These are phyloP conservation scores for Chrysodeixis includens DNA, from an alignment of 2,888 invertebrate genomes.

Conservation along the genomic window DNA sequence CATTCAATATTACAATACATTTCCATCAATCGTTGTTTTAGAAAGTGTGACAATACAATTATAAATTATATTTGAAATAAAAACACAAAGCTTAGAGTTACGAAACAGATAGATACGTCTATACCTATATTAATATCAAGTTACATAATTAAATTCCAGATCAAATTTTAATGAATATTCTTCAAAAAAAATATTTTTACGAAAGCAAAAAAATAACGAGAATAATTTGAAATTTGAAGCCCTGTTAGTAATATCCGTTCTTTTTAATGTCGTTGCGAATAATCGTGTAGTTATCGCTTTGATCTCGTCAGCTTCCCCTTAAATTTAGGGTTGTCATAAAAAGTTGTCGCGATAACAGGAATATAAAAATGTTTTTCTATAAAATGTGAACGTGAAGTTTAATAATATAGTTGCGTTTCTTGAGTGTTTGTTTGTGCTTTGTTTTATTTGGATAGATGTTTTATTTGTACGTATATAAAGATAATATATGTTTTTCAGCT, in stretches of 20 bases:
- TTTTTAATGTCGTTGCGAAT: conserved; percentile 21
- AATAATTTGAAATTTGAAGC: conserved; percentile 22
- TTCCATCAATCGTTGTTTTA: no score
- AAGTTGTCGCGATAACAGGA: no score
- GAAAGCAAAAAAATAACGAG: conserved; percentile 15
- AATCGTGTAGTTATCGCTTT: conserved; percentile 36
- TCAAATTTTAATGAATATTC: conserved; percentile 15
- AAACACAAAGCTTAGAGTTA: no score
- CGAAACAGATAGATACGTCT: background rate
- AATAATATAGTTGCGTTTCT: no score
- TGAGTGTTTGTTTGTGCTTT: no score
- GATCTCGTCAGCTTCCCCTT: conserved; percentile 29
- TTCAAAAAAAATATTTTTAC: background rate
- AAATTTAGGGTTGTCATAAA: conserved; percentile 11
- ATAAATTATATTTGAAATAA: no score
- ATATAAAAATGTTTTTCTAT: background rate
- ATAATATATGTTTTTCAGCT: no score
- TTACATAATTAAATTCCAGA: conserved; percentile 16
- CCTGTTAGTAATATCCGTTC: conserved; percentile 41
- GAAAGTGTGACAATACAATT: no score
- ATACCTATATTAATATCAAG: conserved; percentile 11
- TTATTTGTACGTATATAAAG: no score
- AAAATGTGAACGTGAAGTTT: no score
- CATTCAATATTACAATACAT: no score
- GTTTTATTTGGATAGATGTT: no score